phyloP scores from a whole-genome alignment of 2,888 invertebrate species.

The Chromoteleia sp. region DNA sequence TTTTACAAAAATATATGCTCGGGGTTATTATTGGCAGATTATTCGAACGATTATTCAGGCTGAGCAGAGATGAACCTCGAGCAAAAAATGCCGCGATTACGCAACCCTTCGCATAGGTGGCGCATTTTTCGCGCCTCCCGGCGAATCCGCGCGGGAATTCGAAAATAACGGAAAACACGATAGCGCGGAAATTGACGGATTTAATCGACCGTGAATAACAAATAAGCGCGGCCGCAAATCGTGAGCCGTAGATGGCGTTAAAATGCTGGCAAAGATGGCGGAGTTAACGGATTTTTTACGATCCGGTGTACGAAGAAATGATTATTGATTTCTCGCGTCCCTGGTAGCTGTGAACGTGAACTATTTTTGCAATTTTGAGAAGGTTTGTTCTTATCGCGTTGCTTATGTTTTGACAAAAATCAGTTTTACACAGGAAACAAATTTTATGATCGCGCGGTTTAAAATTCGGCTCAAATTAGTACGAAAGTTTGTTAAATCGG shows the following conservation, averaged over 20 bases:
- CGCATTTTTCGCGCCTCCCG: background rate
- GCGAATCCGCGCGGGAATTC: background rate
- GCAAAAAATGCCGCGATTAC: background rate
- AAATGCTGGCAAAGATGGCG: background rate
- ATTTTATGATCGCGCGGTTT: too few relatives aligned
- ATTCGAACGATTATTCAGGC: constrained; percentile 13
- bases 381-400: too few relatives aligned
- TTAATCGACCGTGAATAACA: constrained; percentile 33
- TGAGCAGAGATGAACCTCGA: background rate
- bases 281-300: constrained; percentile 12
- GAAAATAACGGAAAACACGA: background rate
- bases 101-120: background rate
- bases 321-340: constrained; percentile 16
- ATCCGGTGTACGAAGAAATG: background rate
- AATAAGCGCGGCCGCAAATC: constrained; percentile 3
- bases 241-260: constrained; percentile 19
- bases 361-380: background rate
- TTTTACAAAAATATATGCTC: constrained; percentile 54
- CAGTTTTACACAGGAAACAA: too few relatives aligned
- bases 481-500: too few relatives aligned
- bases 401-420: too few relatives aligned
- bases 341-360: background rate
- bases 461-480: too few relatives aligned
- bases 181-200: constrained; percentile 13
- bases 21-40: constrained; percentile 53